Evolutionary conservation across 1,140 invertebrate species (phyloP), one percentile per base, ranked within the genome.

Genomic region (Drosophila dunni): DNA sequence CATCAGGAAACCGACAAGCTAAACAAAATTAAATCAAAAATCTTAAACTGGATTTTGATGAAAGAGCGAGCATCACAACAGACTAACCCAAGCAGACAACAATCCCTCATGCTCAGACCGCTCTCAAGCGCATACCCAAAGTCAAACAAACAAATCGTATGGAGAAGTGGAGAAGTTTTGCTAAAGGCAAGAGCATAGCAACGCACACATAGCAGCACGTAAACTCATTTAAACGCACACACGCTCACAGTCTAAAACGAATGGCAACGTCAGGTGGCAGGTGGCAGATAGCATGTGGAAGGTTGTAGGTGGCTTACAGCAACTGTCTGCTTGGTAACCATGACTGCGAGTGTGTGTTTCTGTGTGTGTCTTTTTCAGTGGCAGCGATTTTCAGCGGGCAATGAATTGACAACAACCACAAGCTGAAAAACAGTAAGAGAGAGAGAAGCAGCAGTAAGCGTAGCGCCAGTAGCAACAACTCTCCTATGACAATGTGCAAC

Each of bases 11-110:
- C 64, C 57, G 44, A 45, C 66, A 77, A 79, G 74, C 82, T 53
- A 83, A 69, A 46, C 70, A 58, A 85, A 88, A 86, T 86, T 86
- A 86, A 86, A 86, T 86, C 83, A 86, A 88, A 86, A 88, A 83
- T 82, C 79, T 86, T 82, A 82, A 82, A 86, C 83, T 88, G 69
- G 83, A 88, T 86, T 86, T 88, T 86, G 83, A 86, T 88, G 83
- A 34, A 44, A 38, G 51, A 34, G 15, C 40, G 24, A 29, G 34
- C 48, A 53, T 5, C 38, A 53, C 48, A 58, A 44, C 3, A 34
- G 3, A 17, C 33, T 17, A 50, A 73, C 11, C 71, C 50, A 57
- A 62, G 34, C 71, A 74, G 65, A 63, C 79, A 86, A 85, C 81
- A 86, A 86, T 85, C 61, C 67, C 50, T 45, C 78, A 67, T 57